These are phyloP conservation scores for Pampusana beccarii DNA, from an alignment of 2,113 vertebrate genomes.

Conservation along the genomic window DNA sequence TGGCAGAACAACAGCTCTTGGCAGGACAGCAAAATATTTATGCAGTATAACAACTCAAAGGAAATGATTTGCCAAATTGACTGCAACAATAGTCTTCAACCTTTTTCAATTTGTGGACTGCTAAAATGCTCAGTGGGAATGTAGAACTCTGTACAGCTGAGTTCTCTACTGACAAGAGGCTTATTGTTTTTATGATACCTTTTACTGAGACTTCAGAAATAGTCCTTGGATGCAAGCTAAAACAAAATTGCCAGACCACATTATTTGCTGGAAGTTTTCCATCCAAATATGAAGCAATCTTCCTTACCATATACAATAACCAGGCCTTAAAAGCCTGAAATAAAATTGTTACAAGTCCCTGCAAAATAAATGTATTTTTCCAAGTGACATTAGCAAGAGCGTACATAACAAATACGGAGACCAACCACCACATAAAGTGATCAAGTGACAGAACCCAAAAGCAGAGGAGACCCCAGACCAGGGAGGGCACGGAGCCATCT, in stretches of 20 bases:
- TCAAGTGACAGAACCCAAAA: background rate
- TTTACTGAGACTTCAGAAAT: background rate
- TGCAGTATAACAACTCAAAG: conserved; percentile 28
- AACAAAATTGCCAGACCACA: background rate
- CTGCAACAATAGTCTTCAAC: conserved; percentile 45
- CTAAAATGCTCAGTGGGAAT: conserved; percentile 21
- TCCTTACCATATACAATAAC: background rate
- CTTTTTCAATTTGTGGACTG: conserved; percentile 7
- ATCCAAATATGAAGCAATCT: background rate
- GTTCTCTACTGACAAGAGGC: background rate
- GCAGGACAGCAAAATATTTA: conserved; percentile 61
- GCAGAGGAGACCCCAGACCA: background rate
- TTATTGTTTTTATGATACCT: conserved; percentile 30
- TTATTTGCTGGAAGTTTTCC: conserved; percentile 8
- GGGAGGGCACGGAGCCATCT: fast-evolving
- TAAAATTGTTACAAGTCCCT: background rate
- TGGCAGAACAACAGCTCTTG: conserved; percentile 61
- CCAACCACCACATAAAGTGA: background rate
- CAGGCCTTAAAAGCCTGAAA: background rate
- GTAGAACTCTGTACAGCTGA: background rate
- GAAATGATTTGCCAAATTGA: conserved; percentile 43
- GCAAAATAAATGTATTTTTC: background rate
- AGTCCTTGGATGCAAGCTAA: background rate
- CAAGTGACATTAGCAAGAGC: background rate
- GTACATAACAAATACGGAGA: background rate